Evolutionary conservation across 2,888 invertebrate genomes (phyloP), one percentile per base, ranked within the genome.

Genomic region (Tiphia femorata): DNA sequence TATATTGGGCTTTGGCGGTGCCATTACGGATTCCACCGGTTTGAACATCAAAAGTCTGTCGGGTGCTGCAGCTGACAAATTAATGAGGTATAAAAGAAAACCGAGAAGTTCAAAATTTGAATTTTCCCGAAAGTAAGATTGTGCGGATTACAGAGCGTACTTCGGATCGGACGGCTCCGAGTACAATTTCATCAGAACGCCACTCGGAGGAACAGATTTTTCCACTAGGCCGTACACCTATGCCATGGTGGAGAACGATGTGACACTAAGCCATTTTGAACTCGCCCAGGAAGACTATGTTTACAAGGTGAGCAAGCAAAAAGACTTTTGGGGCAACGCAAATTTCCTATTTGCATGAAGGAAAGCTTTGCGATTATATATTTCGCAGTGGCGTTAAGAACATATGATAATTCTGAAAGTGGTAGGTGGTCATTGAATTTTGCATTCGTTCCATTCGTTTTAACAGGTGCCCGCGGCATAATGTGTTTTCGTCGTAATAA

Each of bases 131-230:
- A n/a, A n/a, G n/a, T n/a, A n/a, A n/a, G n/a, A n/a, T n/a, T n/a
- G n/a, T n/a, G n/a, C n/a, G n/a, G n/a, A n/a, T 76, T 66, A 84
- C 82, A 94, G 95, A 43, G 89, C 95, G 0, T 94, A 92, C 79
- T 95, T 89, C 75, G 86, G 88, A 6, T 73, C 83, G 1, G 80
- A 86, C 58, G 97, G 97, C 6, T 86, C 93, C 51, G 90, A 91
- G 62, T 97, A 95, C 82, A 92, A 88, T 70, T 78, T 96, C 66
- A 90, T 92, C 40, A 87, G 97, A 33, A 88, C 95, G 4, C 92
- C 96, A 0, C 93, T 96, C 58, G 96, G 89, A 1, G 95, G 95
- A 5, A 88, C 89, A 48, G 97, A 97, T 83, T 96, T 96, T 82
- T 96, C 96, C 0, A 88, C 90, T 0, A 88, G 87, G 42, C 86